Evolutionary conservation across 1,140 invertebrate genomes (phyloP).

Genomic region (Stegodyphus dumicola): DNA sequence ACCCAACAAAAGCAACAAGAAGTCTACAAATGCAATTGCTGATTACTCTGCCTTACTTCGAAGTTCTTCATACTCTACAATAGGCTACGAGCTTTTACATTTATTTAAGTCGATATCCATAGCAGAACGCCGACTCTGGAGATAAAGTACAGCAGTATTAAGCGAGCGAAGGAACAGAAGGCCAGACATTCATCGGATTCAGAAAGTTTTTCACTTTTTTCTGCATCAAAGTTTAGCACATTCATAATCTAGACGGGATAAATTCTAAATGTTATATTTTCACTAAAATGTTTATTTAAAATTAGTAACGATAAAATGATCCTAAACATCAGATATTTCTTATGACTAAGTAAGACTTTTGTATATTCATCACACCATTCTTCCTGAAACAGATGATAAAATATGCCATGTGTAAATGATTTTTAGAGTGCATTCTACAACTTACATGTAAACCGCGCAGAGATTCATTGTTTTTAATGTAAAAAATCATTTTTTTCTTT

Average conservation of each 20-base stretch:
- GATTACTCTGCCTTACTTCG: constrained; percentile 33
- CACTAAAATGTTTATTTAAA: no score
- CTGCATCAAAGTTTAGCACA: background rate
- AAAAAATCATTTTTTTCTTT: no score
- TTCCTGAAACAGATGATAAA: no score
- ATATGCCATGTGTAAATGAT: no score
- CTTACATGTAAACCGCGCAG: no score
- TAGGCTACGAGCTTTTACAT: constrained; percentile 53
- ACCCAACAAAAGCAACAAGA: constrained; percentile 52
- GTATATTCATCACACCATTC: no score
- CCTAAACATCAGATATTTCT: no score
- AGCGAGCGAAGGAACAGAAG: background rate
- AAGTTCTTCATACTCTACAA: constrained; percentile 33
- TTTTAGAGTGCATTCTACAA: no score
- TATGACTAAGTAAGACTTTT: no score
- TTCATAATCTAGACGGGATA: background rate
- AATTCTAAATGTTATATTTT: no score
- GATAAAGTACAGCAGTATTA: constrained; percentile 35
- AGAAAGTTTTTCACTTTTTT: background rate
- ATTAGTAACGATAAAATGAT: no score
- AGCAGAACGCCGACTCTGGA: background rate
- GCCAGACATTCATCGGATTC: background rate
- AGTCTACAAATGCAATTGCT: constrained; percentile 53
- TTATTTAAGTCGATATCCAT: constrained; percentile 17
- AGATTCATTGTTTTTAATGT: no score